Conservation (phyloP, 2,888 invertebrate genomes). For the Clusia tigrina region DNA sequence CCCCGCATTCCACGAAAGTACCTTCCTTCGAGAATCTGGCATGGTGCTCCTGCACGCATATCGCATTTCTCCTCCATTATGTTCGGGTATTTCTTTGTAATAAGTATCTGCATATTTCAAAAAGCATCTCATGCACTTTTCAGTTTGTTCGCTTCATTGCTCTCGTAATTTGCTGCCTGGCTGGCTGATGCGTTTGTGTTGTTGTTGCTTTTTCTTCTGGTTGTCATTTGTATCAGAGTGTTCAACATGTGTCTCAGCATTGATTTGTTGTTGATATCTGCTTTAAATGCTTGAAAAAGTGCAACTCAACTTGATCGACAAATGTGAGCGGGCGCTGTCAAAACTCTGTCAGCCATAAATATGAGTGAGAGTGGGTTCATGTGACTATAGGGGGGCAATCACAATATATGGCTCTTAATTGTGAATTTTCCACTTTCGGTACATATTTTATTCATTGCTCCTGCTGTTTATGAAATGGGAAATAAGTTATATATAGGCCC, state of each 20-base stretch:
- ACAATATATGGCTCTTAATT: too few relatives aligned
- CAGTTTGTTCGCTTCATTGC: constrained; percentile 47
- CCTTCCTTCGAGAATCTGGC: too few relatives aligned
- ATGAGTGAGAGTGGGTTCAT: background rate
- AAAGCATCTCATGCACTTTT: constrained; percentile 2
- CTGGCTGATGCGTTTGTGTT: constrained; percentile 36
- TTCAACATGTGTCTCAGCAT: constrained; percentile 56
- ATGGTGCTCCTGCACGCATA: background rate
- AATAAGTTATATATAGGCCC: too few relatives aligned
- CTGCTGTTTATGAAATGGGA: too few relatives aligned
- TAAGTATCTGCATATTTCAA: constrained; percentile 11
- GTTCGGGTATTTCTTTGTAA: constrained; percentile 11
- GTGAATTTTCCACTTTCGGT: too few relatives aligned
- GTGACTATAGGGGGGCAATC: too few relatives aligned
- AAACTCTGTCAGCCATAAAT: constrained; percentile 38
- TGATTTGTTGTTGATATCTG: constrained; percentile 52
- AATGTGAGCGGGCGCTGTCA: constrained; percentile 42
- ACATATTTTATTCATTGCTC: too few relatives aligned
- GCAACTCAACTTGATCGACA: constrained; percentile 25
- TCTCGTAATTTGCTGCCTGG: constrained; percentile 51
- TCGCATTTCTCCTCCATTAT: constrained; percentile 12
- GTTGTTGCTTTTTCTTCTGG: constrained; percentile 27
- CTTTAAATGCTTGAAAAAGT: constrained; percentile 28
- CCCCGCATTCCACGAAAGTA: too few relatives aligned
- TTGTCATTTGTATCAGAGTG: constrained; percentile 36